These are phyloP conservation scores for Hypena proboscidalis DNA, from an alignment of 2,888 invertebrate species.

Conservation along the genomic window DNA sequence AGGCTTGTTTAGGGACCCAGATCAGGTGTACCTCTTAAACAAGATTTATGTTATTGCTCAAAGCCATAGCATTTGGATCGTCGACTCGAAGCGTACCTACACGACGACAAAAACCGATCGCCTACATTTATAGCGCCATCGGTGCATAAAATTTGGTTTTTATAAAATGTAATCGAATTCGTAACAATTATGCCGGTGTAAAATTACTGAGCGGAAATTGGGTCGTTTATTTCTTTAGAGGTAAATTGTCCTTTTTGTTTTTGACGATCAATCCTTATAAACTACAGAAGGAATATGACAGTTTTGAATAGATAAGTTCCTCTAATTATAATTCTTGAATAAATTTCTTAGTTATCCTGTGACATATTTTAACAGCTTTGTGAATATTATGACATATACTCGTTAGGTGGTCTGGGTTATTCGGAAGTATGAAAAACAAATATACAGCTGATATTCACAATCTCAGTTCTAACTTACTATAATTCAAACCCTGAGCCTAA, in stretches of 20 bases:
- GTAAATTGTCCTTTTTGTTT: constrained; percentile 31
- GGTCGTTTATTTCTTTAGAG: constrained; percentile 47
- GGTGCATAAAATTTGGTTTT: constrained; percentile 66
- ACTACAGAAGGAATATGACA: constrained; percentile 5
- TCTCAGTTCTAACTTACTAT: not conserved
- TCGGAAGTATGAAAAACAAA: not conserved
- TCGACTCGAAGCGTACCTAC: constrained; percentile 57
- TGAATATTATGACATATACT: too few species aligned
- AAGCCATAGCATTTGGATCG: constrained; percentile 74
- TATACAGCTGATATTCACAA: not conserved
- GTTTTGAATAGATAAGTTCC: constrained; percentile 7
- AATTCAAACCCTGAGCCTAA: constrained; percentile 19
- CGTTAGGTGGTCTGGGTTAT: too few species aligned
- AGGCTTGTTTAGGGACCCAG: constrained; percentile 73
- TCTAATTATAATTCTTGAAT: too few species aligned
- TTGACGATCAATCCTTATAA: constrained; percentile 9
- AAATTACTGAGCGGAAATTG: constrained; percentile 60
- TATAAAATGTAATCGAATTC: constrained; percentile 61
- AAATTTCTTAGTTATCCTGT: too few species aligned
- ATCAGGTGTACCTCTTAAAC: constrained; percentile 78
- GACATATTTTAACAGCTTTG: too few species aligned
- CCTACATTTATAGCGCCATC: constrained; percentile 65
- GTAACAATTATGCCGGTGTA: constrained; percentile 57
- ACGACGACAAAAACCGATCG: constrained; percentile 59
- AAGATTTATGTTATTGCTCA: constrained; percentile 83